Conservation (phyloP, 2,113 vertebrate genomes). For the Vombatus ursinus region DNA sequence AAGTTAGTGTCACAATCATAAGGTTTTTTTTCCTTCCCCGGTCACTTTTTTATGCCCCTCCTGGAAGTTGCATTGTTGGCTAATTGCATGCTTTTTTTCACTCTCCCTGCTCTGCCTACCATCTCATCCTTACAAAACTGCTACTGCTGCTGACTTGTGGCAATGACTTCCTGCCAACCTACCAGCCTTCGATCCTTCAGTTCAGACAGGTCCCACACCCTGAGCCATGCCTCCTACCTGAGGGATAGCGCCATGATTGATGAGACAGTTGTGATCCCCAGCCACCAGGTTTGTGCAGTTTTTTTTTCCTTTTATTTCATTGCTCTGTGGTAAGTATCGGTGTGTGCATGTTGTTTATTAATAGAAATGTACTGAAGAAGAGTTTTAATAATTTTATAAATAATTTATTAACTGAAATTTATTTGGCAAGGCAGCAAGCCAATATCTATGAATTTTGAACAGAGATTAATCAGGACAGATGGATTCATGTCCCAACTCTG, state of each 20-base stretch:
- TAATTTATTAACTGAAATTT: neutral
- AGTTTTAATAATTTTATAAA: neutral
- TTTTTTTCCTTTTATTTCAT: fast-evolving
- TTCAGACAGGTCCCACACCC: constrained; percentile 95
- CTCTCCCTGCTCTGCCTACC: constrained; percentile 80
- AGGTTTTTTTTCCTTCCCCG: neutral
- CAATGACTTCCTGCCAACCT: constrained; percentile 83
- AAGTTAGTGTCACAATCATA: neutral
- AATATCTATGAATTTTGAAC: neutral
- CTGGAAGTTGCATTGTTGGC: constrained; percentile 85
- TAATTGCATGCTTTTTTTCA: constrained; percentile 85
- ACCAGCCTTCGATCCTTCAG: constrained; percentile 91
- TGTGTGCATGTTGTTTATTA: too few species aligned
- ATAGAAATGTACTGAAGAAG: neutral
- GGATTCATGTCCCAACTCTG: neutral
- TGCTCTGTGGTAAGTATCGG: neutral
- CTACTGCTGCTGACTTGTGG: constrained; percentile 79
- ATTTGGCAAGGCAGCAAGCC: neutral
- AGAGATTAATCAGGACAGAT: neutral
- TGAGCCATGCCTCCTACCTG: constrained; percentile 93
- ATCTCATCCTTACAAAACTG: constrained; percentile 79
- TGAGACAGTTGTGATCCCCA: constrained; percentile 88
- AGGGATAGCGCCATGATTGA: constrained; percentile 92
- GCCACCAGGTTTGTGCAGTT: constrained; percentile 88
- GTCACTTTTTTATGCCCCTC: constrained; percentile 60